These are phyloP conservation scores for Philaethria dido DNA, from an alignment of 2,888 invertebrate species.

Conservation along the genomic window DNA sequence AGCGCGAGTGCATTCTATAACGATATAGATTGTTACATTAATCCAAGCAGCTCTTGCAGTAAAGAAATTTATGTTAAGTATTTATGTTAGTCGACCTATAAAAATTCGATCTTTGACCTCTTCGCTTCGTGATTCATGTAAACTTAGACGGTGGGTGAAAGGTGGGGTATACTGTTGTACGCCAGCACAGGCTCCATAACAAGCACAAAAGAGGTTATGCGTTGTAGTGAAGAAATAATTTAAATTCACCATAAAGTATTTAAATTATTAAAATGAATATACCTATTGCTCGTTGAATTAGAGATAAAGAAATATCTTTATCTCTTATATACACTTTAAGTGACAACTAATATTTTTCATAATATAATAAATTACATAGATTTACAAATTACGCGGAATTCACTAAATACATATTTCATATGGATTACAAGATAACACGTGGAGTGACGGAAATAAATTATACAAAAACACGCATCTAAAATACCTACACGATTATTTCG, in stretches of 20 bases:
- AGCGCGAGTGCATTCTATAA: background rate
- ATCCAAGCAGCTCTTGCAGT: constrained; percentile 1
- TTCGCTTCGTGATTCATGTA: constrained; percentile 62
- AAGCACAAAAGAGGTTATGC: constrained; percentile 11
- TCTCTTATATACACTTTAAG: background rate
- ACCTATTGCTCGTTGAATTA: too few species aligned
- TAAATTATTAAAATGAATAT: too few species aligned
- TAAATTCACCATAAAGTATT: too few species aligned
- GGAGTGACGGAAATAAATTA: constrained; percentile 3
- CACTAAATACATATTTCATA: background rate
- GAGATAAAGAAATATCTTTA: too few species aligned
- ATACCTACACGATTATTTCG: background rate
- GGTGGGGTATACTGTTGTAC: constrained; percentile 55
- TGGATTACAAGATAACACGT: background rate
- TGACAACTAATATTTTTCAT: background rate
- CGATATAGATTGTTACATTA: background rate
- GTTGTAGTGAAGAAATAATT: background rate
- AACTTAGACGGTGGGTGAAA: constrained; percentile 70
- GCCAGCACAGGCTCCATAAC: constrained; percentile 29
- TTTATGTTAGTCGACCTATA: constrained; percentile 44
- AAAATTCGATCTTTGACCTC: constrained; percentile 66
- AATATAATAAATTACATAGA: background rate
- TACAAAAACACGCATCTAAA: constrained; percentile 1
- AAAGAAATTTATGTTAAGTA: constrained; percentile 33
- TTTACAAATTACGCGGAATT: background rate